These are phyloP conservation scores for Brachyptera risi DNA, from an alignment of 2,888 invertebrate genomes.

Conservation along the genomic window DNA sequence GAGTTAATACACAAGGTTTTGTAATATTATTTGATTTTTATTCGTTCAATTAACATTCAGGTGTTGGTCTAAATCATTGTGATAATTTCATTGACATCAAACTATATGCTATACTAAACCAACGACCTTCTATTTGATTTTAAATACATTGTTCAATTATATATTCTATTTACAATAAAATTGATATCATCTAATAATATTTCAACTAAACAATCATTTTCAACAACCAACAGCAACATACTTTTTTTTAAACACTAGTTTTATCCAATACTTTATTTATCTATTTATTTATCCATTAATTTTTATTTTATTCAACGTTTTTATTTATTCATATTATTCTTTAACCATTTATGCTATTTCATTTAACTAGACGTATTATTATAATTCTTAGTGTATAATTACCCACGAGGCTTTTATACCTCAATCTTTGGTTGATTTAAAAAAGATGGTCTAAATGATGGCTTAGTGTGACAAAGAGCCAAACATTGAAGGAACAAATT, in stretches of 20 bases:
- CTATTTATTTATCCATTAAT: neutral
- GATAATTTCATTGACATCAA: neutral
- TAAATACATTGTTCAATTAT: neutral
- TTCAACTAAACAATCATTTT: neutral
- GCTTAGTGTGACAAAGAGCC: no score
- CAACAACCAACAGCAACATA: neutral
- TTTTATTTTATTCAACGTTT: no score
- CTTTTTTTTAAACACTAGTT: neutral
- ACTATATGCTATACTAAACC: neutral
- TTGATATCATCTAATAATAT: neutral
- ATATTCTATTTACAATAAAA: slow-evolving; percentile 4
- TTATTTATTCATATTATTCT: no score
- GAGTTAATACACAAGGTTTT: no score
- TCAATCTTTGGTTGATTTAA: no score
- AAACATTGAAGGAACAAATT: no score
- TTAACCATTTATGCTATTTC: no score
- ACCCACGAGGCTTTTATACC: no score
- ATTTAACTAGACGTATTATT: no score
- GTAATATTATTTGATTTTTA: neutral
- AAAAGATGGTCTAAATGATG: no score
- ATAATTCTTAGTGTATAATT: no score
- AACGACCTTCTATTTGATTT: neutral
- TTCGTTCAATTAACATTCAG: neutral
- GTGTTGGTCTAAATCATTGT: neutral
- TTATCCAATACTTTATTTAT: neutral